phyloP scores from a whole-genome alignment of 2,888 invertebrate genomes.

The Campoplex nolae region DNA sequence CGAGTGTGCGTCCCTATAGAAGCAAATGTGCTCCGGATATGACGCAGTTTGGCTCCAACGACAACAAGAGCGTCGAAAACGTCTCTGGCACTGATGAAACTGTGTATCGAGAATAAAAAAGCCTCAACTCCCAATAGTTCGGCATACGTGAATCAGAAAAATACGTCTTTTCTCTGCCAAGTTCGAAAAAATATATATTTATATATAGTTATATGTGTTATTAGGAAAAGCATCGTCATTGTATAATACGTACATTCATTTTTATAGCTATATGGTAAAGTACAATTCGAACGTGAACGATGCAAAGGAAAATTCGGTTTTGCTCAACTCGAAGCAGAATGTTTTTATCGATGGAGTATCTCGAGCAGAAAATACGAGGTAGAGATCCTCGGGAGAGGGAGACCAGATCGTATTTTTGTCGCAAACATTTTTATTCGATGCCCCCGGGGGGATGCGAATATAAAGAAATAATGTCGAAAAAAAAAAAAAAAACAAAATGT shows the following conservation, averaged over 20 bases:
- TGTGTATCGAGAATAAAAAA: neutral
- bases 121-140: neutral
- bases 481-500: neutral
- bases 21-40: conserved; percentile 51
- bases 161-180: neutral
- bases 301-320: conserved; percentile 23
- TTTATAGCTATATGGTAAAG: conserved; percentile 19
- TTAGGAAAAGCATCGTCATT: conserved; percentile 28
- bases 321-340: conserved; percentile 22
- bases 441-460: conserved; percentile 8
- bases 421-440: conserved; percentile 4
- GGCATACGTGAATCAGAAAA: neutral
- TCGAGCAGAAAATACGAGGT: conserved; percentile 65
- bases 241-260: conserved; percentile 41
- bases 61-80: conserved; percentile 40
- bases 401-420: conserved; percentile 23
- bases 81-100: conserved; percentile 16
- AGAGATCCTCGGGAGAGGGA: conserved; percentile 20
- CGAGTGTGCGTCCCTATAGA: conserved; percentile 43
- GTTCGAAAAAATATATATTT: conserved; percentile 4
- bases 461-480: neutral
- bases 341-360: conserved; percentile 45
- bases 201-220: conserved; percentile 6
- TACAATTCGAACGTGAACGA: conserved; percentile 28
- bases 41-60: conserved; percentile 39